Evolutionary conservation across 53 echinoderm and acorn worm species (phyloP).

Genomic region (Echinometra lucunter): DNA sequence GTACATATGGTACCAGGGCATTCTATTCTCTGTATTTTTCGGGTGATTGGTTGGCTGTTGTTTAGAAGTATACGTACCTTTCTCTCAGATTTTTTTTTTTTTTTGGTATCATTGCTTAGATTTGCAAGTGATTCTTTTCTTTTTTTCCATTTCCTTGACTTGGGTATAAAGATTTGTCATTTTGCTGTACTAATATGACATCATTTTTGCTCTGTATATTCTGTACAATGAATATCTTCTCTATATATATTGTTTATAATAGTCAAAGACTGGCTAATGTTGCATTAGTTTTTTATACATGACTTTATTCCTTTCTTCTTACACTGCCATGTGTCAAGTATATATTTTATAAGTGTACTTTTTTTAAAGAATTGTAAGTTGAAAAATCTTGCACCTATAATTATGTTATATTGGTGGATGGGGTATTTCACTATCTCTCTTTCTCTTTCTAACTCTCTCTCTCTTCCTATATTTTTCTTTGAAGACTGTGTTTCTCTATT

Average conservation of each 20-base stretch:
- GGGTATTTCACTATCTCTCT: neutral
- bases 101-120: neutral
- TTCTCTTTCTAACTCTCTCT: neutral
- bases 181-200: constrained; percentile 16
- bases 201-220: constrained; percentile 59
- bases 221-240: constrained; percentile 47
- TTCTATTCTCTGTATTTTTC: neutral
- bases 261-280: constrained; percentile 51
- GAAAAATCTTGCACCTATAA: constrained; percentile 41
- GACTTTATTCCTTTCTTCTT: constrained; percentile 43
- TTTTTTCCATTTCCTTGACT: neutral
- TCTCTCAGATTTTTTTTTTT: neutral
- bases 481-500: neutral
- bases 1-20: neutral
- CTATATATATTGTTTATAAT: constrained; percentile 54
- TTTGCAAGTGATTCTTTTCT: neutral
- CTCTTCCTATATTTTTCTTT: neutral
- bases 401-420: constrained; percentile 21
- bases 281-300: constrained; percentile 63
- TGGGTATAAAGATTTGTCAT: constrained; percentile 22
- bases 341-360: constrained; percentile 42
- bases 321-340: constrained; percentile 58
- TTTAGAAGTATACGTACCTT: neutral
- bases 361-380: neutral
- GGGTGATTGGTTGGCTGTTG: neutral